Base-by-base conservation (phyloP, 2,797 vertebrate species). In the Epinephelus awoara region DNA sequence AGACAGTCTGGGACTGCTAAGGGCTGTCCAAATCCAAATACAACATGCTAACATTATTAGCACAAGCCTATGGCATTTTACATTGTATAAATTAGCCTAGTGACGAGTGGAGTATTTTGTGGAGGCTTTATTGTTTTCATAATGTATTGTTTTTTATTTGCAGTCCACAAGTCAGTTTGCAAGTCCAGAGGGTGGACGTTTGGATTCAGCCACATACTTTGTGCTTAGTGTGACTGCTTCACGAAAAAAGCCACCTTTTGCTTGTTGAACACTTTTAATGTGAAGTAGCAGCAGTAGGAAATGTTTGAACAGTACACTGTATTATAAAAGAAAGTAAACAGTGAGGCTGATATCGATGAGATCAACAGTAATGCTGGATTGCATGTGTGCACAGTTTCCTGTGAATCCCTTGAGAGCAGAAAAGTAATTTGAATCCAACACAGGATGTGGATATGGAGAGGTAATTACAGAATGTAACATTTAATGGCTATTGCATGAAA, bases 201-300 rank as follows among this genome's bases (percentile, higher is more conserved):
- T 34, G 34, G 34, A 34, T 34, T 8, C 7, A 34, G 34, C 34
- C 34, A 5, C 47, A 25, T 18, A 34, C n/a, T 12, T 25, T 64
- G 27, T 5, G 23, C 18, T 19, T 57, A 10, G 14, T n/a, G 42
- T 44, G n/a, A 51, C 19, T 50, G 27, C 29, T 25, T 64, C 44
- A 34, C 12, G 58, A 21, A 59, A 19, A 42, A 82, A 44, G 17
- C 42, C 49, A 27, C 25, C 1, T 4, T 3, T 79, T 75, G 42
- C 11, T 11, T 50, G 27, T 38, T 13, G 46, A 29, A 64, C 17
- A 34, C 12, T 25, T 54, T 25, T 59, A 27, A 19, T 19, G n/a
- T 46, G 4, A 79, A 34, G 7, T 34, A 34, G 34, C 8, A 34
- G 34, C n/a, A 42, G 13, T 9, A 46, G 23, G 14, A 19, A 59